A percentile compares a stretch with the other conserved stretches of the same genome.
phyloP scores from a whole-genome alignment of 2,113 vertebrate genomes.

The Piaya cayana region DNA sequence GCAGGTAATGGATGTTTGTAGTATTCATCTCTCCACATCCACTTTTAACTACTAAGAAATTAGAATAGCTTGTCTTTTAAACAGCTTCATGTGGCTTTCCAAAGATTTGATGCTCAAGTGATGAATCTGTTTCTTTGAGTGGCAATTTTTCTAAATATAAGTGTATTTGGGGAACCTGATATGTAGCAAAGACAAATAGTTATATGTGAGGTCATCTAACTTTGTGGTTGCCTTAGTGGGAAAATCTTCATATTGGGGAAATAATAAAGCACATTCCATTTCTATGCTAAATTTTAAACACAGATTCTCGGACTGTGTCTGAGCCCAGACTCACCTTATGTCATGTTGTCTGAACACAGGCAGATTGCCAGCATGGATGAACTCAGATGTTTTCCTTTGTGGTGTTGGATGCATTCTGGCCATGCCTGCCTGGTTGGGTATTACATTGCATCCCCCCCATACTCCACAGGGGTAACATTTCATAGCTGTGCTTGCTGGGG shows the following conservation, averaged over 20 bases:
- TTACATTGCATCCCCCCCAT: not conserved
- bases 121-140: not conserved
- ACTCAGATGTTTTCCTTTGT: not conserved
- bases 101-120: not conserved
- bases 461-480: fast-evolving
- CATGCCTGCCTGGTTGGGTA: not conserved
- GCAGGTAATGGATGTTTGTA: slow-evolving; percentile 27
- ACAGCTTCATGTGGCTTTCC: not conserved
- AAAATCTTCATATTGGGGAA: not conserved
- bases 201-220: not conserved
- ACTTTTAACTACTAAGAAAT: not conserved
- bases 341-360: not conserved
- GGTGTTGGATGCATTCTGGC: fast-evolving
- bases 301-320: not conserved
- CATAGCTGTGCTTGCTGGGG: not conserved
- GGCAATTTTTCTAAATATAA: not conserved
- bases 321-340: not conserved
- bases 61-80: slow-evolving; percentile 13
- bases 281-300: not conserved
- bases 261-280: not conserved
- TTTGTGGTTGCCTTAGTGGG: not conserved
- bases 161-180: not conserved
- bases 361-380: not conserved
- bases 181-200: not conserved
- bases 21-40: not conserved